Percentiles rank a stretch among this genome's conserved stretches.
Evolutionary conservation across 2,113 vertebrate genomes (phyloP).

Genomic region (Myotis davidii): DNA sequence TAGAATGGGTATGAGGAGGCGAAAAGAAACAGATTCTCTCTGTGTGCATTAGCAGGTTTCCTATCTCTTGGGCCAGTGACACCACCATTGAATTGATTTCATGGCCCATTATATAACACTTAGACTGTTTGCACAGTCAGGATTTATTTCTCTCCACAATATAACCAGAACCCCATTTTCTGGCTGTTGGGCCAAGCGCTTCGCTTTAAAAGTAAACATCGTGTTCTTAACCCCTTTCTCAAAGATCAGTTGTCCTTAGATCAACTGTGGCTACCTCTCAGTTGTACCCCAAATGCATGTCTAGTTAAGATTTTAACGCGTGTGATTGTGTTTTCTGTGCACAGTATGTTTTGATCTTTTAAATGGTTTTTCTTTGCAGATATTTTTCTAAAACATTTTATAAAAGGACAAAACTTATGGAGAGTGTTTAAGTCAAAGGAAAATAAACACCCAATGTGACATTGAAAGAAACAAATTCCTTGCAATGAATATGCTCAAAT

Average conservation of each 20-base stretch:
- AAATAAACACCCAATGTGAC: neutral
- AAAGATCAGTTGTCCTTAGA: neutral
- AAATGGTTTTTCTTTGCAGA: neutral
- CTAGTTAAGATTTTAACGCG: neutral
- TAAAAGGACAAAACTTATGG: neutral
- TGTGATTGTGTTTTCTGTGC: neutral
- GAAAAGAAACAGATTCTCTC: neutral
- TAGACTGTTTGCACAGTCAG: conserved; percentile 8
- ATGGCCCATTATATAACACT: conserved; percentile 46
- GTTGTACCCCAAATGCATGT: neutral
- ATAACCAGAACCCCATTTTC: conserved; percentile 16
- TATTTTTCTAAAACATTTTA: conserved; percentile 5
- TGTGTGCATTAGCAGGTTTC: conserved; percentile 5
- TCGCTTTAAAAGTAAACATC: conserved; percentile 17
- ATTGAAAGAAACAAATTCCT: neutral
- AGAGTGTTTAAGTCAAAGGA: conserved; percentile 33
- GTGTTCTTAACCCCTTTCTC: neutral
- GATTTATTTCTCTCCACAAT: conserved; percentile 55
- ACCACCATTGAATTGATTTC: conserved; percentile 9
- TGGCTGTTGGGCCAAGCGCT: neutral
- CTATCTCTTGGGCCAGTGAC: neutral
- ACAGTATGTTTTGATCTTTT: conserved; percentile 31
- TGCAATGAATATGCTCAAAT: conserved; percentile 34
- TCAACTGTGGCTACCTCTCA: neutral
- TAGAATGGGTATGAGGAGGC: neutral